Base-by-base conservation (phyloP, 2,797 vertebrate species). In the Novumbra hubbsi region DNA sequence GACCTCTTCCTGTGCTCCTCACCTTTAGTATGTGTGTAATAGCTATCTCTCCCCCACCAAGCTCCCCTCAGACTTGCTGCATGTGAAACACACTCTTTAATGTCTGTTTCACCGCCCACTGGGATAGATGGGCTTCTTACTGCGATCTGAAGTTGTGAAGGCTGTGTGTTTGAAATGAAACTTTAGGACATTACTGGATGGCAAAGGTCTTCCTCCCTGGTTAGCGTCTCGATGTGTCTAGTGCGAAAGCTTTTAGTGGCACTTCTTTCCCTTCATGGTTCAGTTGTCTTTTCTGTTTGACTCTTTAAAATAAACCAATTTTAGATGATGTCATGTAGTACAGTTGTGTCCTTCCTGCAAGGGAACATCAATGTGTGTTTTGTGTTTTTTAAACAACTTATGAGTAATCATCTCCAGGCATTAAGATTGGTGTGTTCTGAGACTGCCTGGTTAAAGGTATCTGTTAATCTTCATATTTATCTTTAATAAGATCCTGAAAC, bases 181-280 rank as follows among this genome's bases (percentile, higher is more conserved):
- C 63, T 65, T 32, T 8, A 17, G 63, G 71, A 67, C 68, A 48
- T 60, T 74, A 80, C 73, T 68, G 65, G 8, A 32, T 70, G 67
- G 71, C 45, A 6, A 68, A 1, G 74, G 79, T 82, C 52, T 76
- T 14, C 70, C 52, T 77, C 32, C 55, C 32, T 24, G 55, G 73
- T 80, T 21, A 38, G 71, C 72, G 60, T 64, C 72, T 79, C 52
- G 30, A 70, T 72, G 77, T 72, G 68, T 73, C 79, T 75, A n/a
- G n/a, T n/a, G 75, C n/a, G 74, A 86, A 86, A 85, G 88, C 84
- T 85, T 91, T 89, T 85, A 86, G 84, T 74, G 71, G 32, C 73
- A 49, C 74, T 76, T 55, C 81, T 55, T 55, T 68, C 21, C 68
- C 50, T 69, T 77, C 73, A 79, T 62, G 83, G 75, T 73, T 87